phyloP scores from a whole-genome alignment of 2,113 vertebrate species.

The Corydoras maculifer region DNA sequence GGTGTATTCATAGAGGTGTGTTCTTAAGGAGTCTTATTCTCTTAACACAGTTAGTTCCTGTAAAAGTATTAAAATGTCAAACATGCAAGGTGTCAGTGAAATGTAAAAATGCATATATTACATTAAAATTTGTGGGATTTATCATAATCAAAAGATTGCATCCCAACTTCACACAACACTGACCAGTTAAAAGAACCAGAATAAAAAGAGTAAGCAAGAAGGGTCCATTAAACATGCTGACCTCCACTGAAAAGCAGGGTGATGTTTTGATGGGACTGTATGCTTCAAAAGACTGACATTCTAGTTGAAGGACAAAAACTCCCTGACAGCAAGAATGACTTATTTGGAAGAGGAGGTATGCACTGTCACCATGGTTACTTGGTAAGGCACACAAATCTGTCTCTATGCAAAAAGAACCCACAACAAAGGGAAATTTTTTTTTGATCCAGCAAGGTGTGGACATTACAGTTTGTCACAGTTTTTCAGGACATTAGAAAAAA shows the following conservation, averaged over 20 bases:
- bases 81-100: too few relatives aligned
- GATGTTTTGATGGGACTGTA: conserved; percentile 27
- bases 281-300: conserved; percentile 32
- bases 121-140: too few relatives aligned
- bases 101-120: too few relatives aligned
- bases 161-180: neutral
- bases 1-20: conserved; percentile 8
- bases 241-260: conserved; percentile 12
- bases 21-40: conserved; percentile 14
- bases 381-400: conserved; percentile 6
- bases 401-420: neutral
- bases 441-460: conserved; percentile 9
- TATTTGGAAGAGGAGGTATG: conserved; percentile 27
- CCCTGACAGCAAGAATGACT: conserved; percentile 10
- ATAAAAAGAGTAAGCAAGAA: neutral
- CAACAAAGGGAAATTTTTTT: conserved; percentile 25
- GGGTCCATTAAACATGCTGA: neutral
- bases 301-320: conserved; percentile 33
- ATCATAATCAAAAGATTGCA: neutral
- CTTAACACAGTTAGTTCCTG: conserved; percentile 1
- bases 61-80: too few relatives aligned
- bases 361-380: conserved; percentile 33
- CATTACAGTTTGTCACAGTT: neutral
- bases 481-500: neutral
- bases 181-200: neutral